Conservation (phyloP, 2,888 invertebrate species). For the Mesorhabditis sp. region DNA sequence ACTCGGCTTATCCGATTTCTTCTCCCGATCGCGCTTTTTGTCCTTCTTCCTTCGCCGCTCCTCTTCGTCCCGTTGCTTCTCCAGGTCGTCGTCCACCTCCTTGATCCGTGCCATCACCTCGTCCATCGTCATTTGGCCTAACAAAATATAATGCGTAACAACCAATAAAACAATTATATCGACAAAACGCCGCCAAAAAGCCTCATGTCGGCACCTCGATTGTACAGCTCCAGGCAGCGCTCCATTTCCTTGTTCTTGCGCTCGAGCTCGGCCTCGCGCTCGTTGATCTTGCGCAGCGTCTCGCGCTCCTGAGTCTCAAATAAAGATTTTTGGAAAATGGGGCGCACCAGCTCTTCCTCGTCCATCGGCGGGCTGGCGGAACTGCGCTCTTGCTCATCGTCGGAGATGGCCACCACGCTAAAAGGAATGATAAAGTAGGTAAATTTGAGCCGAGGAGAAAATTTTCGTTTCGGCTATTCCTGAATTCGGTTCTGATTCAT, state of each 20-base stretch:
- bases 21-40: background rate
- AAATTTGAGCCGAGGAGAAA: too few relatives aligned
- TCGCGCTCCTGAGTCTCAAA: background rate
- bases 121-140: background rate
- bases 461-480: too few relatives aligned
- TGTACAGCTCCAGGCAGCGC: background rate
- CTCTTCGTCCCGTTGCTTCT: background rate
- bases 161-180: background rate
- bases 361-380: background rate
- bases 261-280: background rate
- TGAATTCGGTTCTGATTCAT: too few relatives aligned
- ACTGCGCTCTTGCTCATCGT: conserved; percentile 1
- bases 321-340: background rate
- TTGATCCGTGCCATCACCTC: background rate
- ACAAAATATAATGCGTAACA: too few relatives aligned
- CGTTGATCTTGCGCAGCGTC: background rate
- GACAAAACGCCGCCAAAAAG: too few relatives aligned
- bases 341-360: background rate
- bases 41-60: background rate
- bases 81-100: background rate
- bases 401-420: background rate
- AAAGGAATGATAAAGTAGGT: too few relatives aligned
- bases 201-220: background rate
- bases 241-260: background rate
- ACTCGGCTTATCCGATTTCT: background rate